These are phyloP conservation scores for Choreutis nemorana DNA, from an alignment of 2,888 invertebrate species.

Conservation along the genomic window DNA sequence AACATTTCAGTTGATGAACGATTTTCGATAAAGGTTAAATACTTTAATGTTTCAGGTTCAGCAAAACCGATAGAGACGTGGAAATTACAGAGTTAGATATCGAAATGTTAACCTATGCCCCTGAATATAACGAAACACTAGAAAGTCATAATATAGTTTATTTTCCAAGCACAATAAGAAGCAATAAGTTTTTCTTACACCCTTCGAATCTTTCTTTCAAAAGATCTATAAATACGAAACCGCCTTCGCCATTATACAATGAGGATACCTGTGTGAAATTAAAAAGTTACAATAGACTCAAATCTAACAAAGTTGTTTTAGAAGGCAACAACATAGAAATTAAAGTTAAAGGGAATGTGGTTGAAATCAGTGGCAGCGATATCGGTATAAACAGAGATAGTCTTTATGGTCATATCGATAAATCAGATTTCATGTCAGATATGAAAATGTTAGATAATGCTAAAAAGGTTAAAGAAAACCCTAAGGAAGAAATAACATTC, in stretches of 20 bases:
- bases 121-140: constrained; percentile 31
- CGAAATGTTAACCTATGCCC: constrained; percentile 38
- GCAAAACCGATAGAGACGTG: constrained; percentile 31
- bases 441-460: constrained; percentile 4
- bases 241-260: too few relatives aligned
- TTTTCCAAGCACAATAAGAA: constrained; percentile 54
- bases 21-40: too few relatives aligned
- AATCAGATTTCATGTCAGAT: constrained; percentile 6
- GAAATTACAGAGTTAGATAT: constrained; percentile 52
- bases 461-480: constrained; percentile 4
- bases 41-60: constrained; percentile 44
- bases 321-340: too few relatives aligned
- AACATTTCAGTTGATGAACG: too few relatives aligned
- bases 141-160: constrained; percentile 46
- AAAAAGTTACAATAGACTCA: too few relatives aligned
- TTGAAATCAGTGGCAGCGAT: too few relatives aligned
- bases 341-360: too few relatives aligned
- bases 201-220: constrained; percentile 30
- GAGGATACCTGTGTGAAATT: too few relatives aligned
- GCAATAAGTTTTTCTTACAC: constrained; percentile 53
- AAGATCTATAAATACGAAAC: constrained; percentile 10
- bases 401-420: constrained; percentile 5
- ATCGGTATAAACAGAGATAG: too few relatives aligned
- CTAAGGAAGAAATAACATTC: constrained; percentile 19
- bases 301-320: too few relatives aligned